These are phyloP conservation scores for Elymnias hypermnestra DNA, from an alignment of 1,140 invertebrate species.

Conservation along the genomic window DNA sequence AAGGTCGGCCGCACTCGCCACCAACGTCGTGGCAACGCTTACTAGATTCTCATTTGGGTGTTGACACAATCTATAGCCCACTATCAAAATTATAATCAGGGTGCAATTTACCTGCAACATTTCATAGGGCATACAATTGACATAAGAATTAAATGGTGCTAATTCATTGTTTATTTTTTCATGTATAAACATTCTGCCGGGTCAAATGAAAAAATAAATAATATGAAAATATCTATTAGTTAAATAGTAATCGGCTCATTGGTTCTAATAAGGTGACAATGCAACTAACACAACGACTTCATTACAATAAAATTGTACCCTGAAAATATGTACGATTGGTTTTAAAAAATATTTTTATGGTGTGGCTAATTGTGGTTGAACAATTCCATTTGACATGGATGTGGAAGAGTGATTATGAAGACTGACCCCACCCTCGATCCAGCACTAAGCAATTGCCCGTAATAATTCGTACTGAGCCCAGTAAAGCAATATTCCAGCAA, in stretches of 20 bases:
- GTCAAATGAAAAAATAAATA: constrained; percentile 20
- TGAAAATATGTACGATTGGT: constrained; percentile 26
- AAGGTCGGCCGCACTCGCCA: constrained; percentile 79
- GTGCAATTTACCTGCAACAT: constrained; percentile 24
- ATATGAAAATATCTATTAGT: constrained; percentile 7
- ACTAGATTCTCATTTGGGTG: constrained; percentile 61
- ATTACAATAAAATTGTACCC: constrained; percentile 18
- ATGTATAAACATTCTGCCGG: background rate
- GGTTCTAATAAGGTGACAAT: too few relatives aligned
- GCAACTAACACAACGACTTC: too few relatives aligned
- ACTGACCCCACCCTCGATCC: constrained; percentile 22
- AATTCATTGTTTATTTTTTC: constrained; percentile 21
- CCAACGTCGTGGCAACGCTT: constrained; percentile 42
- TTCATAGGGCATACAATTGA: too few relatives aligned
- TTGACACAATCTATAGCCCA: constrained; percentile 49
- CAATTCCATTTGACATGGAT: constrained; percentile 60
- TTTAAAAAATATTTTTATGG: constrained; percentile 33
- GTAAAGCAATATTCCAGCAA: constrained; percentile 17
- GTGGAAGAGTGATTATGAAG: constrained; percentile 68
- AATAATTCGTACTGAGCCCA: constrained; percentile 19
- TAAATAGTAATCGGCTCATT: too few relatives aligned
- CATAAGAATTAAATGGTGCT: too few relatives aligned
- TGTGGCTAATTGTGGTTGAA: constrained; percentile 58
- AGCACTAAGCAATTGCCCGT: constrained; percentile 28
- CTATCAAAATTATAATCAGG: constrained; percentile 30